Base-by-base conservation (phyloP, 2,113 vertebrate species). In the Neogobius melanostomus region DNA sequence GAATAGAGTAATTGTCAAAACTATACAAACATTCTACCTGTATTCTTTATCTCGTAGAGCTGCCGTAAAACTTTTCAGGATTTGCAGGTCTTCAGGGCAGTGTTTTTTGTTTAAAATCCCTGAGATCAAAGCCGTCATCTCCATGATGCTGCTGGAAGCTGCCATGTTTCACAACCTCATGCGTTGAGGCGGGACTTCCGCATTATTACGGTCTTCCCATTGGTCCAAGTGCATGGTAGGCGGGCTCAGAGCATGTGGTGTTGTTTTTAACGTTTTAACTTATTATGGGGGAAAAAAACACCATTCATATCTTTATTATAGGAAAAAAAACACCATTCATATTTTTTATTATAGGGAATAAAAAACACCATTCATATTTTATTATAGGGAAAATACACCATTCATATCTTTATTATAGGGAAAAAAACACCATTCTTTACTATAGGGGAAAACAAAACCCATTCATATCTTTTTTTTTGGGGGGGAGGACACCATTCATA, bases 31-130 rank as follows among this genome's bases (percentile, higher is more conserved):
- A 47, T 5, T 36, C 2, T 76, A 94, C 93, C 93, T 92, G 87
- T 85, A 87, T 53, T 89, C 79, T n/a, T 86, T 82, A 6, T 89
- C 89, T 64, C 88, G 85, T 14, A 93, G 69, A 2, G 83, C 82
- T 45, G 79, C 62, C 6, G 90, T 90, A 14, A 91, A 77, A 9
- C 44, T 82, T 75, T 92, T 86, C 9, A 94, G 69, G 56, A 62
- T 49, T 46, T 75, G 65, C 48, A 94, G 68, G 72, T 91, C 88
- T 17, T 77, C 79, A 5, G 73, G 64, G 50, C 72, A 17, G 56
- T 76, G 82, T 44, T 84, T 80, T 51, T 86, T 91, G 49, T 72
- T 81, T 51, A 87, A 68, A 71, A 90, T 47, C 9, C 74, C 74
- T 62, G 69, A 64, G 11, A 93, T n/a, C 11, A 79, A 75, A 15